Evolutionary conservation across 2,888 invertebrate species (phyloP).

Genomic region (Bibio marci): DNA sequence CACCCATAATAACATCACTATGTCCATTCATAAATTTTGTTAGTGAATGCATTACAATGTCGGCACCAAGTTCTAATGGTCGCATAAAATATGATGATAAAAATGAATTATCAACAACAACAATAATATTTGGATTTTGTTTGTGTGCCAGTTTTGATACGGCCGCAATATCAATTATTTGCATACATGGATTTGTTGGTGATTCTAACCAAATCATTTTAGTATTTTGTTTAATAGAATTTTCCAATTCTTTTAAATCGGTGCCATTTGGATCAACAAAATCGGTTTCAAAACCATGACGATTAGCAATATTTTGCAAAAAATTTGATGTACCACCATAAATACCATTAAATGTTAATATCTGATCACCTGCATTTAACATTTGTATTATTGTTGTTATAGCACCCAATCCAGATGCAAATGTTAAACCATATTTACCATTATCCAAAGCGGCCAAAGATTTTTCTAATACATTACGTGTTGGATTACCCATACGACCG

Average conservation of each 20-base stretch:
- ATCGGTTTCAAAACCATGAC: constrained; percentile 53
- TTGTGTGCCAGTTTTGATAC: constrained; percentile 5
- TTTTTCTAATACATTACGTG: constrained; percentile 70
- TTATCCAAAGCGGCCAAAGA: constrained; percentile 82
- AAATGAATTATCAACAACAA: constrained; percentile 84
- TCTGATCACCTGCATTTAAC: constrained; percentile 72
- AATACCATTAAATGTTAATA: constrained; percentile 79
- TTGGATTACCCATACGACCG: constrained; percentile 87
- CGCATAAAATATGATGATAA: constrained; percentile 79
- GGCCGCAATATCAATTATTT: constrained; percentile 6
- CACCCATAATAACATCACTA: constrained; percentile 93
- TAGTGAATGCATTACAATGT: constrained; percentile 77
- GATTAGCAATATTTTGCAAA: constrained; percentile 42
- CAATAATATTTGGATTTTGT: constrained; percentile 21
- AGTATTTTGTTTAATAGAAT: constrained; percentile 62
- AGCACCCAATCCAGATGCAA: constrained; percentile 83
- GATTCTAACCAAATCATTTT: constrained; percentile 7
- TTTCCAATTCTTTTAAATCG: constrained; percentile 33
- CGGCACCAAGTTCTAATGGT: constrained; percentile 80
- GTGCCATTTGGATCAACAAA: constrained; percentile 71
- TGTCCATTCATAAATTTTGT: constrained; percentile 99
- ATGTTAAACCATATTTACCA: constrained; percentile 66
- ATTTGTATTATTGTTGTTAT: constrained; percentile 57
- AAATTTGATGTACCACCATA: constrained; percentile 74
- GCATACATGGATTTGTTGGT: constrained; percentile 8